Conservation (phyloP, 2,113 vertebrate species). For the Herpetotheres cachinnans region DNA sequence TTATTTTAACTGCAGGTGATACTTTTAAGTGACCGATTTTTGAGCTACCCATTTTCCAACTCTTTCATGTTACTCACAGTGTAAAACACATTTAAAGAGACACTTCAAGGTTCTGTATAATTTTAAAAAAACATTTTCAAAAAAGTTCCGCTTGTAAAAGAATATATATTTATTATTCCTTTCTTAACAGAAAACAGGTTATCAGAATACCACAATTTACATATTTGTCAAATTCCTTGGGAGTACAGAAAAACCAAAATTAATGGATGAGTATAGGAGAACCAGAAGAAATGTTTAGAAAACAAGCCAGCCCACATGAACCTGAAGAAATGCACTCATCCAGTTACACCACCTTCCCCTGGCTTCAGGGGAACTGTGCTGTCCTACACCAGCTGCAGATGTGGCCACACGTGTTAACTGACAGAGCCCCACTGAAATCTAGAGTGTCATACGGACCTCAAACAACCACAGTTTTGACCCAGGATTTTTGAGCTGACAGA, state of each 20-base stretch:
- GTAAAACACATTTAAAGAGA: not conserved
- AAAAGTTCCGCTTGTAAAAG: not conserved
- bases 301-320: not conserved
- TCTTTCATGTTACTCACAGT: not conserved
- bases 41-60: not conserved
- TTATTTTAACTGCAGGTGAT: not conserved
- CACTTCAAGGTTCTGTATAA: not conserved
- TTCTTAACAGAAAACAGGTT: not conserved
- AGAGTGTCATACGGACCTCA: not conserved
- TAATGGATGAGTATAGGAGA: not conserved
- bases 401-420: not conserved
- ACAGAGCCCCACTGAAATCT: not conserved
- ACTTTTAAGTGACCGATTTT: not conserved
- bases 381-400: not conserved
- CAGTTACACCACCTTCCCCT: not conserved
- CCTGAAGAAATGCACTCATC: not conserved
- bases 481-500: not conserved
- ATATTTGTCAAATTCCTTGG: not conserved
- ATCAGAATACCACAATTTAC: not conserved
- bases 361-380: not conserved
- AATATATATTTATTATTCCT: not conserved
- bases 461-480: not conserved
- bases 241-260: not conserved
- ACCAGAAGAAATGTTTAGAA: not conserved
- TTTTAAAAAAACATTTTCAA: not conserved